A percentile compares a stretch with the other conserved stretches of the same genome.
Evolutionary conservation across 1,140 invertebrate species (phyloP).

Genomic region (Atta cephalotes): DNA sequence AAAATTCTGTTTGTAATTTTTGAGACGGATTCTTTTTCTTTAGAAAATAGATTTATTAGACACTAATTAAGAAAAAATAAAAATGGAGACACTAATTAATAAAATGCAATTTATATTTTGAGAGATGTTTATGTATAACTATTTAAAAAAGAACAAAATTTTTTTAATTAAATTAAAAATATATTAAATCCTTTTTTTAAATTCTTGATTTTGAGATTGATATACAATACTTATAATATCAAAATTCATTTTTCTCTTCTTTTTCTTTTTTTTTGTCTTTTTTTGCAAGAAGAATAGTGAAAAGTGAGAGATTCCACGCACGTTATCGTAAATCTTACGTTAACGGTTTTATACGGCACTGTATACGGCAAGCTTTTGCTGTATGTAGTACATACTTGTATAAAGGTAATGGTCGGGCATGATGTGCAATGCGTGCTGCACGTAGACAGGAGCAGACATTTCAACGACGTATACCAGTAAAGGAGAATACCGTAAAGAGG

Average conservation of each 20-base stretch:
- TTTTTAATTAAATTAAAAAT: background rate
- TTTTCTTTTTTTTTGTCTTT: background rate
- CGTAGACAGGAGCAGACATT: conserved; percentile 34
- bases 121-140: background rate
- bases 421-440: conserved; percentile 21
- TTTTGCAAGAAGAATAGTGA: background rate
- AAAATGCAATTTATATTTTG: background rate
- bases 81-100: background rate
- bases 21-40: too few relatives aligned
- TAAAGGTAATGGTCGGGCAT: conserved; percentile 45
- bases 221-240: background rate
- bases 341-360: conserved; percentile 56
- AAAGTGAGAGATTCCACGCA: conserved; percentile 17
- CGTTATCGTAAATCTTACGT: conserved; percentile 12
- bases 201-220: background rate
- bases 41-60: too few relatives aligned
- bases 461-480: conserved; percentile 40
- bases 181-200: background rate
- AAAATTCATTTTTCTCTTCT: background rate
- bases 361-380: conserved; percentile 40
- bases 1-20: too few relatives aligned
- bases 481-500: conserved; percentile 63
- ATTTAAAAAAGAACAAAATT: background rate
- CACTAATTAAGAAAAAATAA: too few relatives aligned
- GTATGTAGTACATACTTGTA: conserved; percentile 36